These are phyloP conservation scores for Prionailurus bengalensis DNA, from an alignment of 2,113 vertebrate species.

Conservation along the genomic window DNA sequence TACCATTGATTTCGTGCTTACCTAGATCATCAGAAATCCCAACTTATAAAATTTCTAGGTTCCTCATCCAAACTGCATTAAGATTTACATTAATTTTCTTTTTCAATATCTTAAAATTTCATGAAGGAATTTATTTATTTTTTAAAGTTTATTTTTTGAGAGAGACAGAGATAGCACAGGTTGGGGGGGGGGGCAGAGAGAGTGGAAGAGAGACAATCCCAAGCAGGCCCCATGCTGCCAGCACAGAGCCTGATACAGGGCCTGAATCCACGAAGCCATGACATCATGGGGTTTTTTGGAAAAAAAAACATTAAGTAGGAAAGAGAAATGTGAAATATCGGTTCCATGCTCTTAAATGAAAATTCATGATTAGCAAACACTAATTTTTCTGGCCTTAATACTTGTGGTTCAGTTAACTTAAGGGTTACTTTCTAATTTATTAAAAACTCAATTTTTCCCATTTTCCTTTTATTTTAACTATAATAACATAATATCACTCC, in stretches of 20 bases:
- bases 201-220: too few species aligned
- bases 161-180: too few species aligned
- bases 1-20: background rate
- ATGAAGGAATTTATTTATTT: background rate
- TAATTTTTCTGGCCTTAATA: background rate
- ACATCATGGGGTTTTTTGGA: background rate
- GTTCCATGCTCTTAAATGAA: background rate
- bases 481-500: background rate
- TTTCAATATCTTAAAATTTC: background rate
- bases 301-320: background rate
- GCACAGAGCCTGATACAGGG: too few species aligned
- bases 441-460: background rate
- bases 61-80: background rate
- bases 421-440: background rate
- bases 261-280: too few species aligned
- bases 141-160: too few species aligned
- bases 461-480: background rate
- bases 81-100: background rate
- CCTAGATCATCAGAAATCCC: background rate
- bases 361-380: background rate
- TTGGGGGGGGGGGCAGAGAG: too few species aligned
- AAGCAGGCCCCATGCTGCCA: too few species aligned
- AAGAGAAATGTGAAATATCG: background rate
- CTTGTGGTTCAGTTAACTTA: background rate
- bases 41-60: background rate